A percentile compares a stretch with the other conserved stretches of the same genome.
These are phyloP conservation scores for Mormyrus hasselquistii DNA, from an alignment of 2,797 vertebrate genomes.

Conservation along the genomic window DNA sequence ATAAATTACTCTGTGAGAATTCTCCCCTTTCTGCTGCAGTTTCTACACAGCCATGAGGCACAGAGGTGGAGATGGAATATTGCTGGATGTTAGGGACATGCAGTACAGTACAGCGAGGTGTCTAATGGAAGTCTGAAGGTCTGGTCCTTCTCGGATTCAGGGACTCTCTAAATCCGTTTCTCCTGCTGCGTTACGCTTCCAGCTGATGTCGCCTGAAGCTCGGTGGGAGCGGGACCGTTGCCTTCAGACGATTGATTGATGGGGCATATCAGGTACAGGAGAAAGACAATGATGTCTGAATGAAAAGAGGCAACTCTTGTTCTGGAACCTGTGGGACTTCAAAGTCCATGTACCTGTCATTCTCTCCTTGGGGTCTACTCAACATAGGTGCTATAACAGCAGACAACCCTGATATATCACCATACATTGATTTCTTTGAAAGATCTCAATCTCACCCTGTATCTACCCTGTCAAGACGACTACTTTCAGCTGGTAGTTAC, in stretches of 20 bases:
- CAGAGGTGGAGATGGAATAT: constrained; percentile 20
- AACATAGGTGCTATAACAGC: neutral
- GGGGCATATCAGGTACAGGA: constrained; percentile 40
- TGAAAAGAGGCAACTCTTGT: constrained; percentile 38
- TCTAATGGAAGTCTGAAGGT: constrained; percentile 25
- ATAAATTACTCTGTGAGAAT: constrained; percentile 13
- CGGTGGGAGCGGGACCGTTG: constrained; percentile 34
- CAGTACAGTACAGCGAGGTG: constrained; percentile 30
- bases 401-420: neutral
- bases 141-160: constrained; percentile 26
- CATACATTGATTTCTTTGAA: neutral
- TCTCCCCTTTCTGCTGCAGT: neutral
- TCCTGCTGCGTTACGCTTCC: neutral
- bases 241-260: constrained; percentile 49
- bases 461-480: neutral
- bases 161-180: constrained; percentile 7
- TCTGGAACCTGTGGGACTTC: neutral
- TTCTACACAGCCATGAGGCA: neutral
- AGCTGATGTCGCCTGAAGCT: neutral
- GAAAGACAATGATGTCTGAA: constrained; percentile 43
- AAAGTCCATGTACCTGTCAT: neutral
- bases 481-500: neutral
- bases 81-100: constrained; percentile 18
- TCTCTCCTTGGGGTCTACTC: neutral
- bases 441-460: neutral